phyloP scores from a whole-genome alignment of 2,797 vertebrate species.

The Anabas testudineus region DNA sequence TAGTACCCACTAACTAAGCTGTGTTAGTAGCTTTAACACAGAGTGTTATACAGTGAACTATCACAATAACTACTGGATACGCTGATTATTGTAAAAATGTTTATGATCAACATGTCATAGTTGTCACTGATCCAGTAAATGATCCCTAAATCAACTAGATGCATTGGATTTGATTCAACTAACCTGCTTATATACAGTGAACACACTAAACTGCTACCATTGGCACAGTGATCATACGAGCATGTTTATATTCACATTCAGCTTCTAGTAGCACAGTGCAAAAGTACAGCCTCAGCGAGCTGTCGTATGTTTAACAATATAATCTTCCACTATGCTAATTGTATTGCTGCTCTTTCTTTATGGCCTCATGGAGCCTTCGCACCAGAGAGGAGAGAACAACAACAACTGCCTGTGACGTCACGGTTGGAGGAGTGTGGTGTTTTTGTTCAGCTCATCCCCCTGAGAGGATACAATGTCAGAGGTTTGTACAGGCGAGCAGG shows the following conservation, averaged over 20 bases:
- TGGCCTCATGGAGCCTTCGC: background rate
- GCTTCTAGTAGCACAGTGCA: background rate
- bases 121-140: background rate
- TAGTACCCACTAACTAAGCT: too few relatives aligned
- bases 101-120: background rate
- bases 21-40: too few relatives aligned
- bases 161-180: background rate
- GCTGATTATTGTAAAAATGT: background rate
- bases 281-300: background rate
- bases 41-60: background rate
- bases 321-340: background rate
- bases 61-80: background rate
- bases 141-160: background rate
- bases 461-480: conserved; percentile 51
- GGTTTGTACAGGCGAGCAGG: conserved; percentile 18
- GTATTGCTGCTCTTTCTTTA: background rate
- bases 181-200: too few relatives aligned
- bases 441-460: conserved; percentile 56
- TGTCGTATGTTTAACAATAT: background rate
- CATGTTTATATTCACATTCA: background rate
- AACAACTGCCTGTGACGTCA: conserved; percentile 41
- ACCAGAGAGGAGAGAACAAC: conserved; percentile 38
- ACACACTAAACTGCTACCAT: too few relatives aligned
- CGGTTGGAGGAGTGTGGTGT: conserved; percentile 33
- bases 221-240: background rate